These are phyloP conservation scores for Goniozus legneri DNA, from an alignment of 1,140 invertebrate genomes.

Conservation along the genomic window DNA sequence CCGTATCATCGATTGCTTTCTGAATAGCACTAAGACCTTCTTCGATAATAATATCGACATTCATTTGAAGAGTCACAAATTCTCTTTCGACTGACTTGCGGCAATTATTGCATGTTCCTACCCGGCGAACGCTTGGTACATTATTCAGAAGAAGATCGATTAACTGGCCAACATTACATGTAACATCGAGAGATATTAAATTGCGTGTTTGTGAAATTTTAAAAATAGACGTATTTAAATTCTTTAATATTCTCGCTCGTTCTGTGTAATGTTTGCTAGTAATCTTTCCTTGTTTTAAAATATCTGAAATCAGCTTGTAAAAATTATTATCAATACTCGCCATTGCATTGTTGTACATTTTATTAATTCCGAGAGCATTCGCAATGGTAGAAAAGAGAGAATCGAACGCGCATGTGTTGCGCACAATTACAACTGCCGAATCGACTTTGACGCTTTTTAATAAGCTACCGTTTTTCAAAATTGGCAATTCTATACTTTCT, in stretches of 20 bases:
- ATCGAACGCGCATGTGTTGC: conserved; percentile 7
- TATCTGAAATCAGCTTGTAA: not conserved
- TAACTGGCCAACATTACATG: not conserved
- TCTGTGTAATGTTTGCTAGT: not conserved
- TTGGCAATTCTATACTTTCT: not conserved
- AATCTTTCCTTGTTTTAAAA: not conserved
- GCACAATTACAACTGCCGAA: not conserved
- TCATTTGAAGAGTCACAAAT: not conserved
- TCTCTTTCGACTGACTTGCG: not conserved
- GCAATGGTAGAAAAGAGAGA: not conserved
- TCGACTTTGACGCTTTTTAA: not conserved
- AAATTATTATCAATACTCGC: not conserved
- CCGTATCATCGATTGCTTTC: not conserved
- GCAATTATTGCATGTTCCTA: not conserved
- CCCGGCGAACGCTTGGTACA: not conserved
- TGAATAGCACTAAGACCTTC: conserved; percentile 2
- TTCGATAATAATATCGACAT: not conserved
- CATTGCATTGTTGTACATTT: not conserved
- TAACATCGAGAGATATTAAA: not conserved
- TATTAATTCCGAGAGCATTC: not conserved
- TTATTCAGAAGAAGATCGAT: not conserved
- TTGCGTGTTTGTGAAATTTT: not conserved
- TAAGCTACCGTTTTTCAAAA: conserved; percentile 4
- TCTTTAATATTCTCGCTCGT: not conserved
- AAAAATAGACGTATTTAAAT: not conserved